These are phyloP conservation scores for Lytechinus variegatus DNA, from an alignment of 35 echinoderm and acorn worm species.

Conservation along the genomic window DNA sequence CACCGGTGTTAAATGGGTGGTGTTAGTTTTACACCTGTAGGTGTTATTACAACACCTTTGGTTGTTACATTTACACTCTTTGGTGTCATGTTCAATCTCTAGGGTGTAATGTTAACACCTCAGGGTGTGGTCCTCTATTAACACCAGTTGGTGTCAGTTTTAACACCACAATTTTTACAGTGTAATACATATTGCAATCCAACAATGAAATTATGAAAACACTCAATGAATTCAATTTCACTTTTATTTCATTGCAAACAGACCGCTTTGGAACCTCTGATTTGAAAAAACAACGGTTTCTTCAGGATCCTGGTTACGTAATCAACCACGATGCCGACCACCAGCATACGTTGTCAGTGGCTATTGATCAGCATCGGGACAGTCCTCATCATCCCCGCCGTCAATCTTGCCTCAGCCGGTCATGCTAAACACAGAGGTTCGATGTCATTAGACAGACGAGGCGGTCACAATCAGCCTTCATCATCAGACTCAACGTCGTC, in stretches of 20 bases:
- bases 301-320: background rate
- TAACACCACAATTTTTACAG: no score
- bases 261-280: background rate
- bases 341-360: constrained; percentile 6
- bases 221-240: background rate
- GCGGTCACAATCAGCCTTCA: background rate
- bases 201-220: background rate
- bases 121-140: no score
- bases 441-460: background rate
- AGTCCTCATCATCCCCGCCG: background rate
- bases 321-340: background rate
- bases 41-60: no score
- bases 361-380: constrained; percentile 1
- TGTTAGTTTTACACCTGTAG: no score
- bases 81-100: no score
- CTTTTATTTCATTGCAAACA: background rate
- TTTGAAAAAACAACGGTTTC: background rate
- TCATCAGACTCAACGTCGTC: constrained; percentile 26
- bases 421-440: constrained; percentile 2
- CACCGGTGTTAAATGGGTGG: no score
- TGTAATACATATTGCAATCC: no score
- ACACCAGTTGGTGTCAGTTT: no score
- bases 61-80: no score
- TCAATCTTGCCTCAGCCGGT: constrained; percentile 20
- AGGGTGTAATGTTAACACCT: no score